These are phyloP conservation scores for Camponotus floridanus DNA, from an alignment of 1,140 invertebrate species.

Conservation along the genomic window DNA sequence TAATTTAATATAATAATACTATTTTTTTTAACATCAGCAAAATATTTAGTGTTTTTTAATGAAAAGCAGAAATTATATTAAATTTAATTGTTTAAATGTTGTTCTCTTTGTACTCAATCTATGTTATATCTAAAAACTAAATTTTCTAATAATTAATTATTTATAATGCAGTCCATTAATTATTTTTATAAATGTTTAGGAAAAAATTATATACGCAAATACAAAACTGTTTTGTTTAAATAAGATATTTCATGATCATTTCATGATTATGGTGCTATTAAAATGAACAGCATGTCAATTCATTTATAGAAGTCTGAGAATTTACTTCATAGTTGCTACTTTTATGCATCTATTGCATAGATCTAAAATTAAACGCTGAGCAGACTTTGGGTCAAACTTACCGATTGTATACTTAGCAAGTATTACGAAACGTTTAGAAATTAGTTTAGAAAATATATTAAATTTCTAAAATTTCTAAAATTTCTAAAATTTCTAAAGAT, in stretches of 20 bases:
- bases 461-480: slow-evolving; percentile 15
- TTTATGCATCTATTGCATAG: slow-evolving; percentile 23
- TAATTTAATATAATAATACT: background rate
- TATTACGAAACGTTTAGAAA: slow-evolving; percentile 4
- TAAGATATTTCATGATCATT: background rate
- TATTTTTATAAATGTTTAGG: background rate
- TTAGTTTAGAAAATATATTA: background rate
- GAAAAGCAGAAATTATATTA: too few relatives aligned
- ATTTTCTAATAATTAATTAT: too few relatives aligned
- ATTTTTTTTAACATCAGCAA: too few relatives aligned
- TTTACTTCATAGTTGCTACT: slow-evolving; percentile 8
- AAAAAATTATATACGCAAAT: background rate
- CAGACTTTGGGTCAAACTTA: slow-evolving; percentile 11
- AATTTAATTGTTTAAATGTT: too few relatives aligned
- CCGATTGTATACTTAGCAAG: background rate
- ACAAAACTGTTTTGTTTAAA: background rate
- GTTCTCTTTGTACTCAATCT: too few relatives aligned
- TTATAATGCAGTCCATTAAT: background rate
- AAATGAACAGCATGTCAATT: background rate
- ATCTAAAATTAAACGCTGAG: slow-evolving; percentile 51
- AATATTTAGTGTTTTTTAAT: too few relatives aligned
- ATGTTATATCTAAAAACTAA: too few relatives aligned
- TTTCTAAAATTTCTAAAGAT: background rate
- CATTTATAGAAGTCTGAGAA: slow-evolving; percentile 21
- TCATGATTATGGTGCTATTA: background rate